Conservation (phyloP, 2,888 invertebrate species). For the Frankliniella fusca region DNA sequence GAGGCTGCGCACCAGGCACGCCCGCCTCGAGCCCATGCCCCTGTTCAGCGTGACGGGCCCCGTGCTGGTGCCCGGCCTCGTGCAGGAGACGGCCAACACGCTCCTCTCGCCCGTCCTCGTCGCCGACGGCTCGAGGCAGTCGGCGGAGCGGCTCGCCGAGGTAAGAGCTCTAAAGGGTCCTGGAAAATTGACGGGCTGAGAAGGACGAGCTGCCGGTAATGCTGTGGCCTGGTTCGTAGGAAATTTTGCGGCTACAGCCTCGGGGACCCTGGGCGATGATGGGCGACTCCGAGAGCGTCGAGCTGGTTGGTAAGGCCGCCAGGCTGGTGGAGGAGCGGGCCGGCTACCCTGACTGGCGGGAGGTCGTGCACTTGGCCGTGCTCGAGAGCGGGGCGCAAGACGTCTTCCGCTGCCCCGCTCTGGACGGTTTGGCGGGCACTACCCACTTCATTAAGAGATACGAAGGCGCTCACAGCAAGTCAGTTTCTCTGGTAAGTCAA, state of each 20-base stretch:
- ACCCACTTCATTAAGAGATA: background rate
- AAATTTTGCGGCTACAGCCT: constrained; percentile 3
- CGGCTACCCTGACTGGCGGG: background rate
- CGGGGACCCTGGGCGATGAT: background rate
- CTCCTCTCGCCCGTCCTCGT: background rate
- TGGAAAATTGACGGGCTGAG: too few relatives aligned
- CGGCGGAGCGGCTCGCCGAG: background rate
- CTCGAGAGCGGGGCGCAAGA: background rate
- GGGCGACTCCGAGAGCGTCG: background rate
- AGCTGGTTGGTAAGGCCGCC: background rate
- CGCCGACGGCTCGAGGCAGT: background rate
- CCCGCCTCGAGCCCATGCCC: background rate
- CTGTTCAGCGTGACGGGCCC: background rate
- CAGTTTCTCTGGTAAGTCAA: background rate
- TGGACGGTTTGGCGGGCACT: background rate
- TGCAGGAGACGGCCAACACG: background rate
- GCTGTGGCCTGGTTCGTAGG: background rate
- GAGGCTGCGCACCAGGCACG: background rate
- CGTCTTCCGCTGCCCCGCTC: background rate
- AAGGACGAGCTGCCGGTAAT: too few relatives aligned
- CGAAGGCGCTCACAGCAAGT: background rate
- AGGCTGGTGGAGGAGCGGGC: background rate
- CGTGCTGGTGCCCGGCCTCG: background rate
- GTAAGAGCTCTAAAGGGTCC: background rate
- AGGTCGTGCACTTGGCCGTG: background rate